Evolutionary conservation across 2,113 vertebrate genomes (phyloP).

Genomic region (Nerophis lumbriciformis): DNA sequence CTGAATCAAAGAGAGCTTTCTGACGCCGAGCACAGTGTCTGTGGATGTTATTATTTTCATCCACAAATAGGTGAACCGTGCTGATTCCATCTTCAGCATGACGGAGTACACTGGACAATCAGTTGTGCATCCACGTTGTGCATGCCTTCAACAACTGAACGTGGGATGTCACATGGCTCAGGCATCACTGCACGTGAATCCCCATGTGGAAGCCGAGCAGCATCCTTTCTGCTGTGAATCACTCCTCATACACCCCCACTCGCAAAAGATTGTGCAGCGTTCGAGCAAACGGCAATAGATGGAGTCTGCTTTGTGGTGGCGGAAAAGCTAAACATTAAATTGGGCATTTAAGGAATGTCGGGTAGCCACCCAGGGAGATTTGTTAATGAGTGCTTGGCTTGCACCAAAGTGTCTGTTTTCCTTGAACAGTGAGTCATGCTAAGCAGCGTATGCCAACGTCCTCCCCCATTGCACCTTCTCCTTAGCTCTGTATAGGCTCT

Average conservation of each 20-base stretch:
- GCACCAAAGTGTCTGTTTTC: slow-evolving; percentile 43
- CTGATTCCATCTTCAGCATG: not conserved
- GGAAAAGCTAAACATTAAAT: slow-evolving; percentile 53
- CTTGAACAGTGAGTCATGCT: slow-evolving; percentile 54
- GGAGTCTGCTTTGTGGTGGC: not conserved
- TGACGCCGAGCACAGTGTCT: slow-evolving; percentile 26
- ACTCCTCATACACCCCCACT: slow-evolving; percentile 26
- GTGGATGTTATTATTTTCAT: not conserved
- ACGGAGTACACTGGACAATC: not conserved
- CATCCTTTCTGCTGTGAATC: slow-evolving; percentile 9
- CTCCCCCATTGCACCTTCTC: slow-evolving; percentile 44
- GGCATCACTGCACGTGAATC: slow-evolving; percentile 30
- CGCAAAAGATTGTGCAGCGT: slow-evolving; percentile 4
- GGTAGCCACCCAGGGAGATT: slow-evolving; percentile 55
- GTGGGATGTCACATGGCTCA: slow-evolving; percentile 29
- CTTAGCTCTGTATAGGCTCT: slow-evolving; percentile 31
- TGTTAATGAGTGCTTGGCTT: slow-evolving; percentile 62
- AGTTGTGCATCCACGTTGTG: not conserved
- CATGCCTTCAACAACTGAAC: not conserved
- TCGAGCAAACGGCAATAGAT: slow-evolving; percentile 13
- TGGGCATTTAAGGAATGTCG: slow-evolving; percentile 51
- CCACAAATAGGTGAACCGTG: not conserved
- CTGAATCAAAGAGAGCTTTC: slow-evolving; percentile 48
- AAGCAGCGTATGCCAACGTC: slow-evolving; percentile 39
- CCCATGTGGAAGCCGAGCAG: slow-evolving; percentile 3